These are phyloP conservation scores for Pardalotus punctatus DNA, from an alignment of 2,113 vertebrate genomes.

Conservation along the genomic window DNA sequence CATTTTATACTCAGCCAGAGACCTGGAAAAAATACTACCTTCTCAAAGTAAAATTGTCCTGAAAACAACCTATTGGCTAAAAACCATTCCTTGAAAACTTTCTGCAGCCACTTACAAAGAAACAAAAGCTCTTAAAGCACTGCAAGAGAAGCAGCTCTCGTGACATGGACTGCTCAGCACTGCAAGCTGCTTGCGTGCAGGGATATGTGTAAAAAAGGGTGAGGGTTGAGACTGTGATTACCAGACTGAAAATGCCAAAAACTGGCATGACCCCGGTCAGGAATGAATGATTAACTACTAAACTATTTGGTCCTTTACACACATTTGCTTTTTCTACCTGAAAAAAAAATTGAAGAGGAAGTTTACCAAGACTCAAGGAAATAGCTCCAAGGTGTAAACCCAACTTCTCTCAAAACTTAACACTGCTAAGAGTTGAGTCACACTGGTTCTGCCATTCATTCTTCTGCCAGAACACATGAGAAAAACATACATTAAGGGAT, in stretches of 20 bases:
- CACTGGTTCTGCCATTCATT: neutral
- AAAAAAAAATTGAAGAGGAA: neutral
- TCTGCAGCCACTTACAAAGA: neutral
- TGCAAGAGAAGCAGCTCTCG: neutral
- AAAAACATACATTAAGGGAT: neutral
- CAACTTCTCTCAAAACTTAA: neutral
- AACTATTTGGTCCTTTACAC: neutral
- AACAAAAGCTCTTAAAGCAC: neutral
- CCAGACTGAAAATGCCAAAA: neutral
- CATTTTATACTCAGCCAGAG: neutral
- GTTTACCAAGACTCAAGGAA: neutral
- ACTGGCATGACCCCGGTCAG: neutral
- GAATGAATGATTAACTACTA: neutral
- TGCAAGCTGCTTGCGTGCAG: fast-evolving
- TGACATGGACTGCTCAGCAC: neutral
- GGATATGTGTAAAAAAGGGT: neutral
- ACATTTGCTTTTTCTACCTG: neutral
- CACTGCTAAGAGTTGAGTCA: neutral
- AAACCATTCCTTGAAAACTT: neutral
- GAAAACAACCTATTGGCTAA: neutral
- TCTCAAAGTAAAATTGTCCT: neutral
- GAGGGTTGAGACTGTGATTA: neutral
- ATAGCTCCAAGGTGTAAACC: neutral
- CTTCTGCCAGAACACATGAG: neutral
- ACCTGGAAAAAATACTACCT: neutral